Conservation (phyloP, 2,888 invertebrate species). For the Arge pagana region DNA sequence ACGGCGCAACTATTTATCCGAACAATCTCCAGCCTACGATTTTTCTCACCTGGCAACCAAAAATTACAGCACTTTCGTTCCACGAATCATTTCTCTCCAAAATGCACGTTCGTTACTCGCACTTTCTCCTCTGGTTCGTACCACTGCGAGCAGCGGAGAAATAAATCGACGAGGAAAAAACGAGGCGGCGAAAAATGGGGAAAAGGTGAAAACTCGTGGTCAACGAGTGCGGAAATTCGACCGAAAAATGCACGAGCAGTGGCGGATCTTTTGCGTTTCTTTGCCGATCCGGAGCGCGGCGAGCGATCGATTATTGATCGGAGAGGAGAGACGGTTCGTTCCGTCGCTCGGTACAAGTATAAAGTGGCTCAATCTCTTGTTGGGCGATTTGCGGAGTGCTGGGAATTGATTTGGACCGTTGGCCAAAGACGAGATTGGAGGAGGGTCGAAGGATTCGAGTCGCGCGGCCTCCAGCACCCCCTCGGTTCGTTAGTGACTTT, state of each 20-base stretch:
- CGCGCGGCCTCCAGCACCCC: conserved; percentile 31
- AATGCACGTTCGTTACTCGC: no score
- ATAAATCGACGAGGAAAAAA: no score
- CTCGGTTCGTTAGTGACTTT: conserved; percentile 51
- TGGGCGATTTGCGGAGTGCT: conserved; percentile 25
- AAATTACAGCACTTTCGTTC: no score
- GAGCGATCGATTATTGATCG: conserved; percentile 1
- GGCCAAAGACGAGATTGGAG: conserved; percentile 32
- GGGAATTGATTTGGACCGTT: conserved; percentile 45
- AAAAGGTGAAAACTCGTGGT: no score
- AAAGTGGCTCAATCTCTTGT: conserved; percentile 29
- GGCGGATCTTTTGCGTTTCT: background rate
- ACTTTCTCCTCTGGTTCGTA: no score
- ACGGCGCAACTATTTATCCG: no score
- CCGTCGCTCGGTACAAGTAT: conserved; percentile 21
- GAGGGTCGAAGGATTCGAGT: conserved; percentile 28
- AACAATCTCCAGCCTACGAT: no score
- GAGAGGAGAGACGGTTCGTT: background rate
- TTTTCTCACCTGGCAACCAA: no score
- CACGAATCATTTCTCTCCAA: no score
- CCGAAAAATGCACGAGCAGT: background rate
- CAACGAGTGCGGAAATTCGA: background rate
- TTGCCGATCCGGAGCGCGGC: background rate
- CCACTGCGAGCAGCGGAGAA: no score
- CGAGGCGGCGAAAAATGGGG: no score